Conservation (phyloP, 2,888 invertebrate species). For the Heliconius aoede region DNA sequence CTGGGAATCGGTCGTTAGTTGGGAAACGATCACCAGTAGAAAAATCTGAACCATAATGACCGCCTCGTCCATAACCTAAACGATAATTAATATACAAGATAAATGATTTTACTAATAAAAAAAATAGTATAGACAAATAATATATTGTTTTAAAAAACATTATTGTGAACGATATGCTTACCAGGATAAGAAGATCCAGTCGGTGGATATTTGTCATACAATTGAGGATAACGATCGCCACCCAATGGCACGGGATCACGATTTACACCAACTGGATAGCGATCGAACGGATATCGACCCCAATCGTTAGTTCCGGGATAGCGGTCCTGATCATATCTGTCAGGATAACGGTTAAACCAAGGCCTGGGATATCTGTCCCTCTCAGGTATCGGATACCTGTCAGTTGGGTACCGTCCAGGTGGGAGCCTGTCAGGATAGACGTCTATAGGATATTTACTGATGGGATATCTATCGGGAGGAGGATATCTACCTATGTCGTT, state of each 20-base stretch:
- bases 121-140: background rate
- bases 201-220: slow-evolving; percentile 84
- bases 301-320: slow-evolving; percentile 67
- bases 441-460: slow-evolving; percentile 72
- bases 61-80: slow-evolving; percentile 73
- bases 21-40: slow-evolving; percentile 55
- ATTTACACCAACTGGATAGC: slow-evolving; percentile 78
- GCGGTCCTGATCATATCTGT: slow-evolving; percentile 79
- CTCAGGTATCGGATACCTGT: slow-evolving; percentile 76
- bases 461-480: slow-evolving; percentile 68
- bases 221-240: slow-evolving; percentile 78
- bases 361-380: slow-evolving; percentile 68
- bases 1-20: slow-evolving; percentile 74
- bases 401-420: slow-evolving; percentile 73
- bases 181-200: slow-evolving; percentile 81
- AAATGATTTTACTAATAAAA: slow-evolving; percentile 4
- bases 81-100: slow-evolving; percentile 44
- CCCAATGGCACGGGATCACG: slow-evolving; percentile 79
- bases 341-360: slow-evolving; percentile 73
- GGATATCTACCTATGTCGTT: slow-evolving; percentile 72
- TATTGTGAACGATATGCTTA: slow-evolving; percentile 61
- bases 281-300: slow-evolving; percentile 76
- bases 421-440: slow-evolving; percentile 69
- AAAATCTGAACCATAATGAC: slow-evolving; percentile 70
- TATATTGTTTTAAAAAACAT: background rate